These are phyloP conservation scores for Thelaira solivaga DNA, from an alignment of 2,888 invertebrate genomes.

Conservation along the genomic window DNA sequence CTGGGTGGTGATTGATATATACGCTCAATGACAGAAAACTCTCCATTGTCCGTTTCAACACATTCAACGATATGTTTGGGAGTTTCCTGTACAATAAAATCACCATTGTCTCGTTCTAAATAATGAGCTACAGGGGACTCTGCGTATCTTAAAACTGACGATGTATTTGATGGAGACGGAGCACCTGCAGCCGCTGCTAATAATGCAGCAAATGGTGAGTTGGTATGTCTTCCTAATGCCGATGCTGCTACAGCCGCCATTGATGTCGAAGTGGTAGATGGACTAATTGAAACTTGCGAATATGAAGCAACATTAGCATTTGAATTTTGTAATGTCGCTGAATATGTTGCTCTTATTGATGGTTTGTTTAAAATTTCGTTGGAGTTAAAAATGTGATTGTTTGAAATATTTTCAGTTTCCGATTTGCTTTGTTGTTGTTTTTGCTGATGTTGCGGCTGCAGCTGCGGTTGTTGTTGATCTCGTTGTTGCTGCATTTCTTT, in stretches of 20 bases:
- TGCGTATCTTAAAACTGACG: conserved; percentile 75
- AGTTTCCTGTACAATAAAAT: conserved; percentile 76
- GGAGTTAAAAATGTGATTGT: conserved; percentile 10
- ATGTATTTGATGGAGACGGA: conserved; percentile 68
- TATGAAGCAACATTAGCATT: conserved; percentile 13
- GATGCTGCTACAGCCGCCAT: conserved; percentile 48
- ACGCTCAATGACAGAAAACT: conserved; percentile 77
- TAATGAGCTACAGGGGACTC: conserved; percentile 76
- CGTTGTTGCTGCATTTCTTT: conserved; percentile 13
- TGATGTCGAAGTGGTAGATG: conserved; percentile 40
- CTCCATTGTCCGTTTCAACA: conserved; percentile 76
- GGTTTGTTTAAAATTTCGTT: conserved; percentile 38
- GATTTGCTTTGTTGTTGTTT: conserved; percentile 34
- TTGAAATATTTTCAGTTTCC: conserved; percentile 5
- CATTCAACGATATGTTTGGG: conserved; percentile 77
- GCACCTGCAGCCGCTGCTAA: conserved; percentile 68
- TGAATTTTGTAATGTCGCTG: conserved; percentile 11
- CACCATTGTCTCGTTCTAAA: conserved; percentile 76
- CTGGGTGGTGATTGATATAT: conserved; percentile 76
- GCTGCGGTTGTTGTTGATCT: conserved; percentile 41
- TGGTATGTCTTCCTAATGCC: conserved; percentile 67
- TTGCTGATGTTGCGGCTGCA: conserved; percentile 58
- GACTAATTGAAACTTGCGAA: conserved; percentile 49
- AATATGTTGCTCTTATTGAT: conserved; percentile 13
- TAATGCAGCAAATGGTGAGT: conserved; percentile 71